Evolutionary conservation across 1,140 invertebrate genomes (phyloP).

Genomic region (Holotrichia oblita): DNA sequence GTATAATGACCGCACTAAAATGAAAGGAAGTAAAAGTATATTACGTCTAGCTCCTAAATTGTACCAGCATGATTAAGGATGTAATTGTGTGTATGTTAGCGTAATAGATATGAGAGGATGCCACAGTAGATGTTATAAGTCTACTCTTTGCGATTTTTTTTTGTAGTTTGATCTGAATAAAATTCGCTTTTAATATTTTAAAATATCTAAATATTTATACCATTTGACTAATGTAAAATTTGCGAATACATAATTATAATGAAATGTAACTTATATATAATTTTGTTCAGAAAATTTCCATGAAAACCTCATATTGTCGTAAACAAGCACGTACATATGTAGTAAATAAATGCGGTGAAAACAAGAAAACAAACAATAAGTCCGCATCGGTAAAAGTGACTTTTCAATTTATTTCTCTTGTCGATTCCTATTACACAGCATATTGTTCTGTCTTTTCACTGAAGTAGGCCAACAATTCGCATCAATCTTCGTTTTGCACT

Average conservation of each 20-base stretch:
- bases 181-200: no score
- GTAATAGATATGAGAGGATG: no score
- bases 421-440: not conserved
- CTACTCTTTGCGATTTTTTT: no score
- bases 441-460: not conserved
- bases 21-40: slow-evolving; percentile 5
- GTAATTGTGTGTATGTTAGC: no score
- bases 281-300: not conserved
- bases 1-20: not conserved
- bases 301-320: not conserved
- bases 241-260: no score
- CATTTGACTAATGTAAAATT: no score
- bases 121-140: no score
- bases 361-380: not conserved
- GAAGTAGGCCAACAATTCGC: slow-evolving; percentile 39
- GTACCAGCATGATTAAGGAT: not conserved
- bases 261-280: not conserved
- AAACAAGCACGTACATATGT: not conserved
- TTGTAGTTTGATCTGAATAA: no score
- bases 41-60: not conserved
- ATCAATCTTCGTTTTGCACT: slow-evolving; percentile 28
- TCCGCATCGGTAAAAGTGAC: slow-evolving; percentile 4
- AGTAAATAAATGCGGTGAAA: not conserved
- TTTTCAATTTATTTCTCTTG: not conserved
- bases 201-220: no score